phyloP scores from a whole-genome alignment of 2,113 vertebrate genomes.

The Ochotona curzoniae region DNA sequence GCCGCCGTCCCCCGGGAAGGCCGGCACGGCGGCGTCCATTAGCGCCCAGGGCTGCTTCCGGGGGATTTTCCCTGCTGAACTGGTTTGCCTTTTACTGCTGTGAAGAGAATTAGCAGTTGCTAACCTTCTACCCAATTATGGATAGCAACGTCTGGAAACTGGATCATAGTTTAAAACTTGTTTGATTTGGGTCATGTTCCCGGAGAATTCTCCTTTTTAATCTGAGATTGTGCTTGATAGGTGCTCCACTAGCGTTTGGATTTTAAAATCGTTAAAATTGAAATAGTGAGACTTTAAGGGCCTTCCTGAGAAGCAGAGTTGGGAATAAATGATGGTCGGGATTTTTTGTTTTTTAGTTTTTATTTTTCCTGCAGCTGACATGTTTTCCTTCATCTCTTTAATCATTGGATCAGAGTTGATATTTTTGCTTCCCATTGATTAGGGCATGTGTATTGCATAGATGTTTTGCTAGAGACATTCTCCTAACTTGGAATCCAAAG shows the following conservation, averaged over 20 bases:
- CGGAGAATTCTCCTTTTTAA: slow-evolving; percentile 36
- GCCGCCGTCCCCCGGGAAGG: slow-evolving; percentile 91
- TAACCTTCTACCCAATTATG: slow-evolving; percentile 63
- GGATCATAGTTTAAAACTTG: slow-evolving; percentile 33
- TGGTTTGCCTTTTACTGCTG: slow-evolving; percentile 65
- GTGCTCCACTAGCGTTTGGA: slow-evolving; percentile 70
- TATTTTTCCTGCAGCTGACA: slow-evolving; percentile 64
- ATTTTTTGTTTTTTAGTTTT: background rate
- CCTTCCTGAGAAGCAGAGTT: slow-evolving; percentile 73
- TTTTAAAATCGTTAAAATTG: slow-evolving; percentile 73
- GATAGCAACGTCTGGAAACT: slow-evolving; percentile 52
- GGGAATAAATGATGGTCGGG: background rate
- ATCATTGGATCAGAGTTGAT: slow-evolving; percentile 83
- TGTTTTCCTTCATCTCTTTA: slow-evolving; percentile 75
- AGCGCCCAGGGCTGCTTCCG: slow-evolving; percentile 84
- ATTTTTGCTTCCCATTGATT: slow-evolving; percentile 83
- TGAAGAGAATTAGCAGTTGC: slow-evolving; percentile 57
- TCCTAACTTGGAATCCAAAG: slow-evolving; percentile 73
- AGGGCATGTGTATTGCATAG: slow-evolving; percentile 84
- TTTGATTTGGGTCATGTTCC: background rate
- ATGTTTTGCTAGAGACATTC: slow-evolving; percentile 84
- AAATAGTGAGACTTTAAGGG: slow-evolving; percentile 70
- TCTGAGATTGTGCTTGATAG: slow-evolving; percentile 58
- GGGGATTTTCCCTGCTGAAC: slow-evolving; percentile 70
- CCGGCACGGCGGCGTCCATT: slow-evolving; percentile 90